Percentiles rank a stretch among this genome's conserved stretches.
Evolutionary conservation across 1,140 invertebrate species (phyloP).

Genomic region (Lucilia cuprina): DNA sequence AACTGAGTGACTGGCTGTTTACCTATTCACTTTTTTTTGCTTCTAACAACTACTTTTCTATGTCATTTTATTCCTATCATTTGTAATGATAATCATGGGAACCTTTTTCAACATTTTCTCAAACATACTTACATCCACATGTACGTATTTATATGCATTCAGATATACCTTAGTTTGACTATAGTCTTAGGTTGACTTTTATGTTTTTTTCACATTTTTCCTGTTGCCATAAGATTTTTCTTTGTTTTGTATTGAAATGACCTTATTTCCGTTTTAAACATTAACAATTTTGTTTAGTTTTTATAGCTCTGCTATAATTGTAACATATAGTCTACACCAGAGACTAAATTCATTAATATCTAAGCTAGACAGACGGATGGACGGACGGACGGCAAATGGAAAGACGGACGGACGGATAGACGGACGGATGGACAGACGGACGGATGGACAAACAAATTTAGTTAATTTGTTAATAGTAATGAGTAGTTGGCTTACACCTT

Average conservation of each 20-base stretch:
- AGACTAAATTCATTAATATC: too few species aligned
- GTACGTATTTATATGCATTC: not conserved
- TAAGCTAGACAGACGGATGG: too few species aligned
- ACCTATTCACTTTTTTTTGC: not conserved
- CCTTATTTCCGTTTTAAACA: not conserved
- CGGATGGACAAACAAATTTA: too few species aligned
- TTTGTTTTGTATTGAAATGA: not conserved
- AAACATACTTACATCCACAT: not conserved
- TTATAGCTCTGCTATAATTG: too few species aligned
- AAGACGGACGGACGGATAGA: too few species aligned
- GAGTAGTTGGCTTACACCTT: not conserved
- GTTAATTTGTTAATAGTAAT: too few species aligned
- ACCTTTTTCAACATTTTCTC: not conserved
- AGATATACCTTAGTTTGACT: not conserved
- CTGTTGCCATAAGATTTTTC: not conserved
- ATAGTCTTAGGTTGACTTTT: too few species aligned
- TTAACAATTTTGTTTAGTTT: too few species aligned
- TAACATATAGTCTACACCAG: too few species aligned
- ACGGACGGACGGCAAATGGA: too few species aligned
- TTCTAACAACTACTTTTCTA: not conserved
- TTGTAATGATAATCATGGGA: conserved; percentile 6
- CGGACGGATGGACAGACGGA: too few species aligned
- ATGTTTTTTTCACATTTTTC: not conserved
- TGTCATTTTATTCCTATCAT: not conserved
- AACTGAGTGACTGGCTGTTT: not conserved